Evolutionary conservation across 2,113 vertebrate genomes (phyloP).

Genomic region (Pedetes capensis): DNA sequence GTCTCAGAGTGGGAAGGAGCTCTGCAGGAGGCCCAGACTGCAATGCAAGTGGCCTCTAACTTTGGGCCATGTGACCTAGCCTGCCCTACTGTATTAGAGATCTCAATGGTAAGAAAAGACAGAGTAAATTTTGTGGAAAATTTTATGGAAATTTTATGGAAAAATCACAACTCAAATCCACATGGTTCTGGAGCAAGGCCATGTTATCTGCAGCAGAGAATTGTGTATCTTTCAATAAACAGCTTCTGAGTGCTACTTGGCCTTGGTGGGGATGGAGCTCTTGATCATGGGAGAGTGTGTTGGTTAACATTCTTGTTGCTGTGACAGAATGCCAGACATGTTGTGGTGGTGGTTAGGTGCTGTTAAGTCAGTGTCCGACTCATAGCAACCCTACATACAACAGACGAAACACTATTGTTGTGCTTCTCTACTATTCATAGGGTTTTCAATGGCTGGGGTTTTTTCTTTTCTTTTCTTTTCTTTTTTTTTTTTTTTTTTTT

Average conservation of each 20-base stretch:
- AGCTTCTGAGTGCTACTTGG: not conserved
- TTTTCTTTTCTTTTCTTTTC: no score
- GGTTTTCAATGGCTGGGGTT: no score
- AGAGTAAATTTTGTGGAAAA: not conserved
- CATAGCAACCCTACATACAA: no score
- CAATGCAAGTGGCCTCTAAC: not conserved
- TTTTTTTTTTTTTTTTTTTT: no score
- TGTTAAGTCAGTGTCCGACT: no score
- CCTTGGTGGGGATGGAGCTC: not conserved
- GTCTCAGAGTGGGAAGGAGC: not conserved
- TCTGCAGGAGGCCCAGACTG: not conserved
- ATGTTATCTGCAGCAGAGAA: not conserved
- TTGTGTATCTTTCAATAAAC: not conserved
- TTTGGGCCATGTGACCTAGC: not conserved
- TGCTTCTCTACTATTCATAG: no score
- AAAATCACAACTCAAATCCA: not conserved
- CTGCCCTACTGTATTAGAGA: not conserved
- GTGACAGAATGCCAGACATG: no score
- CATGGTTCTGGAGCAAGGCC: not conserved
- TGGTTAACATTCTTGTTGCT: no score
- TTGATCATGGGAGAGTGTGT: not conserved
- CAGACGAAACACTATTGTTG: no score
- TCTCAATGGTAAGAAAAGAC: not conserved
- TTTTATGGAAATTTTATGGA: not conserved
- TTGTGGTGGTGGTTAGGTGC: no score